Conservation (phyloP, 2,113 vertebrate genomes). For the Hystrix cristata region DNA sequence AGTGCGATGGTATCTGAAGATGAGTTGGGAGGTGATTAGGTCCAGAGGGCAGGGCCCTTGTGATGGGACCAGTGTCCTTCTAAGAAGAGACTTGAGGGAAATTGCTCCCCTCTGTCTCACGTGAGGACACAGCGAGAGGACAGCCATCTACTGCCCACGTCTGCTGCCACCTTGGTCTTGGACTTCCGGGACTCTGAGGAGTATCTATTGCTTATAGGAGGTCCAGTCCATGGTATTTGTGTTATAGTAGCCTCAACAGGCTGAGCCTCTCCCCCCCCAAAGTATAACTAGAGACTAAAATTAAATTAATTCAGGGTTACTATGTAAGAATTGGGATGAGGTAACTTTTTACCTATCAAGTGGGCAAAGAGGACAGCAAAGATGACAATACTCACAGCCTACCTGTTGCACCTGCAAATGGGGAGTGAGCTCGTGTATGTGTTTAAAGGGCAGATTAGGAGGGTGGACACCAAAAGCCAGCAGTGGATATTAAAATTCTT, state of each 20-base stretch:
- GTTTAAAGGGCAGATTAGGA: neutral
- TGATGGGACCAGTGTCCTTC: neutral
- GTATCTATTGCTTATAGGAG: neutral
- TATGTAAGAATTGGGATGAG: neutral
- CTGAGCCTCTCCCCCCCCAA: neutral
- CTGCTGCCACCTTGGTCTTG: neutral
- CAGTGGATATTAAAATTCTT: neutral
- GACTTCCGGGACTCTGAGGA: neutral
- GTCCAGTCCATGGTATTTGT: neutral
- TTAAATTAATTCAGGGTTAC: neutral
- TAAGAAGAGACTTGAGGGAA: neutral
- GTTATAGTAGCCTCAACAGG: neutral
- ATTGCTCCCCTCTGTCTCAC: neutral
- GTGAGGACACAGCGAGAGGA: neutral
- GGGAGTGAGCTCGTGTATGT: neutral
- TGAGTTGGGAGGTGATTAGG: neutral
- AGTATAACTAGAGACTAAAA: neutral
- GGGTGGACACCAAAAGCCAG: neutral
- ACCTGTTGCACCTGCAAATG: accelerated
- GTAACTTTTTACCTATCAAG: neutral
- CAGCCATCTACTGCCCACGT: too few species aligned
- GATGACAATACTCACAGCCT: too few species aligned
- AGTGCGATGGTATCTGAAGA: neutral
- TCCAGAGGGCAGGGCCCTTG: neutral
- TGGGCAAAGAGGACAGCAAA: neutral